Conservation (phyloP, 2,888 invertebrate genomes). For the Lingula anatina region DNA sequence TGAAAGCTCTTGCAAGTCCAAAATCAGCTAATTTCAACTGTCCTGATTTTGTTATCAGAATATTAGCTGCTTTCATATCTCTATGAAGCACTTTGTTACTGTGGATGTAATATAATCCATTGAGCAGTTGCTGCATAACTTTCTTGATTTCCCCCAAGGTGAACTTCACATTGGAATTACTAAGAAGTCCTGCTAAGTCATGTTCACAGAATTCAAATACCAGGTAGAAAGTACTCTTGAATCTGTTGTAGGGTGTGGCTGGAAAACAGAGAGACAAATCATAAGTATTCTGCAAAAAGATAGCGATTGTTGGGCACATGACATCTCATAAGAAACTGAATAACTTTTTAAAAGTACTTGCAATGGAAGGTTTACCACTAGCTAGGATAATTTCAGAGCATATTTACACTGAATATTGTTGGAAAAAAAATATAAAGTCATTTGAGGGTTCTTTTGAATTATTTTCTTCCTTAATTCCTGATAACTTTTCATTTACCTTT, state of each 20-base stretch:
- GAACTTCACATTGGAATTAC: constrained; percentile 93
- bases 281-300: no score
- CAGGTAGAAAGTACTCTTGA: constrained; percentile 83
- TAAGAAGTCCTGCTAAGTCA: constrained; percentile 91
- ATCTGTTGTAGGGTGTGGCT: constrained; percentile 67
- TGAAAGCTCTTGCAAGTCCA: constrained; percentile 91
- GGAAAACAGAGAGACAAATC: constrained; percentile 11
- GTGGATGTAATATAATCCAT: constrained; percentile 93
- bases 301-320: background rate
- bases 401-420: no score
- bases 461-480: no score
- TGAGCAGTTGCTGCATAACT: constrained; percentile 62
- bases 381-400: no score
- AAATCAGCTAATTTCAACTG: constrained; percentile 91
- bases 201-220: constrained; percentile 99
- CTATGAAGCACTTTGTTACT: constrained; percentile 64
- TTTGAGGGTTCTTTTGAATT: no score
- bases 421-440: no score
- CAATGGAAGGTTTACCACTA: no score
- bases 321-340: background rate
- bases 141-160: constrained; percentile 95
- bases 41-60: constrained; percentile 88
- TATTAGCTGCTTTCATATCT: constrained; percentile 99
- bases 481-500: constrained; percentile 69
- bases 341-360: no score